phyloP scores from a whole-genome alignment of 2,888 invertebrate species.

The Venustoraphidia nigricollis region DNA sequence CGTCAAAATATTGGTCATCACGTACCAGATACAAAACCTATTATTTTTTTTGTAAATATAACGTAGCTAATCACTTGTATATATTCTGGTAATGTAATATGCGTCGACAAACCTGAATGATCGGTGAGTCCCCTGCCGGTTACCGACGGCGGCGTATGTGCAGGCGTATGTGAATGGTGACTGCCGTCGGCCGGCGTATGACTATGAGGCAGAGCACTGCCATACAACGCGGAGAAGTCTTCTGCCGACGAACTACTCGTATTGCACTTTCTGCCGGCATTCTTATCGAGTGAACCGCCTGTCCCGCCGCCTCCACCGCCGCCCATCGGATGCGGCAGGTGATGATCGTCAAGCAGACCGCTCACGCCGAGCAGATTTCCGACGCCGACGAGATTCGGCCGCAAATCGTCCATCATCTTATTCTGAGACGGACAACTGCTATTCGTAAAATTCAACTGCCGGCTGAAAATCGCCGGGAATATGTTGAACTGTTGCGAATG shows the following conservation, averaged over 20 bases:
- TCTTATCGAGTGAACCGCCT: constrained; percentile 23
- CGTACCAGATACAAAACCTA: too few relatives aligned
- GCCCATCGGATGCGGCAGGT: constrained; percentile 33
- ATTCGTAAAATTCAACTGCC: constrained; percentile 70
- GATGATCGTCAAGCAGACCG: constrained; percentile 65
- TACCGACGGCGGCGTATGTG: constrained; percentile 50
- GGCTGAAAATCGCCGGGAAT: constrained; percentile 80
- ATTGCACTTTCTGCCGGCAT: constrained; percentile 55
- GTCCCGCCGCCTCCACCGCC: constrained; percentile 20
- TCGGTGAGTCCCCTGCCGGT: constrained; percentile 26
- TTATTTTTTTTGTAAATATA: too few relatives aligned
- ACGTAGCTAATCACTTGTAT: background rate
- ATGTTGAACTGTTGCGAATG: constrained; percentile 76
- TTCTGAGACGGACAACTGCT: constrained; percentile 53
- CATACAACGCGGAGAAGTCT: constrained; percentile 78
- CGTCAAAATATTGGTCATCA: too few relatives aligned
- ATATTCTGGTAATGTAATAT: background rate
- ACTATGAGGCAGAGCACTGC: constrained; percentile 38
- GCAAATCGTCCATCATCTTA: constrained; percentile 75
- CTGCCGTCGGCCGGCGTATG: constrained; percentile 19
- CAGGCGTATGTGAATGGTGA: constrained; percentile 44
- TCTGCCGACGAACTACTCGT: constrained; percentile 69
- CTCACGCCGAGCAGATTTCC: constrained; percentile 65
- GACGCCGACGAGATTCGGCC: constrained; percentile 66
- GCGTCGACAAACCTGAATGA: constrained; percentile 26